Base-by-base conservation (phyloP, 2,888 invertebrate species). In the Blastobasis lacticolella region DNA sequence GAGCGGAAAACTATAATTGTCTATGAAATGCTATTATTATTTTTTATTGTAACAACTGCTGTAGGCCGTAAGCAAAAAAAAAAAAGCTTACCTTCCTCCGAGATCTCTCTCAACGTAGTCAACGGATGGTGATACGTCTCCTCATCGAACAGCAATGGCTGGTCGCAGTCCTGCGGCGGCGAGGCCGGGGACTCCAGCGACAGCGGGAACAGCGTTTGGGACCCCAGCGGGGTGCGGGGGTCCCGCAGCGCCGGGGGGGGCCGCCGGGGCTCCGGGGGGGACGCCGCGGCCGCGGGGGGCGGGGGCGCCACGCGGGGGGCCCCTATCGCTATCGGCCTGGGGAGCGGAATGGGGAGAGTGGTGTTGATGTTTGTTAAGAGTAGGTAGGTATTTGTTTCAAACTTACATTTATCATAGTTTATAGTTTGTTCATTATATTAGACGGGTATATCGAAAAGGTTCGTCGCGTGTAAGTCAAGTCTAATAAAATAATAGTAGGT, bases 161-260 rank as follows among this genome's bases (percentile, higher is more conserved):
- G 57, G 23, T 81, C 74, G 0, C 80, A 71, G 57, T 90, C 91
- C 36, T 89, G 82, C 0, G 92, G 92, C 3, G 23, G 23, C 4
- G 92, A 91, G 10, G 90, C 89, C 0, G 93, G 93, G 59, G 92
- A 92, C 69, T 92, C 92, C 46, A 92, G 73, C 54, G 91, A 92
- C 63, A 93, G 88, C 1, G 93, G 92, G 72, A 93, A 93, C 54
- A 93, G 90, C 0, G 92, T 91, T 52, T 90, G 89, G 5, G 91
- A 91, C 46, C 91, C 91, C 1, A 90, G 90, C 0, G 90, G 90
- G 0, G 91, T 90, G 57, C 78, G 82, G 90, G 89, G 91, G 69
- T 90, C 90, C 48, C 91, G 81, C 71, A 91, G 89, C 90, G 56
- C 79, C 72, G 5, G 58, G 64, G 49, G 68, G 50, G 58, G 67